Percentiles rank a stretch among this genome's conserved stretches.
Evolutionary conservation across 2,888 invertebrate genomes (phyloP).

Genomic region (Pachymerium ferrugineum): DNA sequence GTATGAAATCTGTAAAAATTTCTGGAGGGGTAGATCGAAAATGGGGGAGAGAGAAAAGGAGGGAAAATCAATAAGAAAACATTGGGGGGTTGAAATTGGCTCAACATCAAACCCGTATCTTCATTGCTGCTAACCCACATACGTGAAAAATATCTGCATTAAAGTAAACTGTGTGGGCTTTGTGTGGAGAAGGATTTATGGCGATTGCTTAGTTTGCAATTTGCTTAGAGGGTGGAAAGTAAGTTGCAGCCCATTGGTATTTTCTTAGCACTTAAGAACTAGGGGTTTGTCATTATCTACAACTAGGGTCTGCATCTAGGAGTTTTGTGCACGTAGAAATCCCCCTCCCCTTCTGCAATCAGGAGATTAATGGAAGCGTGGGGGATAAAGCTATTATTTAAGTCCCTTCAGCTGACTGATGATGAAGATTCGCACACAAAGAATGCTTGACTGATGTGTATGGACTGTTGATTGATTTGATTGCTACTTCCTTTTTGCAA

Average conservation of each 20-base stretch:
- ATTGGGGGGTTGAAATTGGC: slow-evolving; percentile 11
- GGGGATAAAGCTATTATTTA: not conserved
- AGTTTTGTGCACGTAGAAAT: not conserved
- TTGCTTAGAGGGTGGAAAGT: not conserved
- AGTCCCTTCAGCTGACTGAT: not conserved
- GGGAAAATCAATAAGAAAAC: slow-evolving; percentile 21
- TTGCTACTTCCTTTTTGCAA: not conserved
- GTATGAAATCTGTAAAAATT: not conserved
- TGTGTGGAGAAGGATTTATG: not conserved
- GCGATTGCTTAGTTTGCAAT: not conserved
- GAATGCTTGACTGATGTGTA: not conserved
- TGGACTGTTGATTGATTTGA: not conserved
- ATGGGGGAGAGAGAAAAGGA: not conserved
- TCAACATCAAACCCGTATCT: slow-evolving; percentile 13
- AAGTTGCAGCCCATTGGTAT: not conserved
- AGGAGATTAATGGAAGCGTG: not conserved
- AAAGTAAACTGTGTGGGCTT: slow-evolving; percentile 4
- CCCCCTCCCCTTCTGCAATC: not conserved
- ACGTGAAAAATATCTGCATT: slow-evolving; percentile 13
- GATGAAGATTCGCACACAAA: not conserved
- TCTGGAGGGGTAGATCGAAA: not conserved
- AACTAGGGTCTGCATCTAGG: not conserved
- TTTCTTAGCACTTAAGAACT: not conserved
- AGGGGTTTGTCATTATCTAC: not conserved
- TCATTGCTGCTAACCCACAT: slow-evolving; percentile 2